Conservation (phyloP, 2,797 vertebrate genomes). For the Pseudotriccus pelzelni region DNA sequence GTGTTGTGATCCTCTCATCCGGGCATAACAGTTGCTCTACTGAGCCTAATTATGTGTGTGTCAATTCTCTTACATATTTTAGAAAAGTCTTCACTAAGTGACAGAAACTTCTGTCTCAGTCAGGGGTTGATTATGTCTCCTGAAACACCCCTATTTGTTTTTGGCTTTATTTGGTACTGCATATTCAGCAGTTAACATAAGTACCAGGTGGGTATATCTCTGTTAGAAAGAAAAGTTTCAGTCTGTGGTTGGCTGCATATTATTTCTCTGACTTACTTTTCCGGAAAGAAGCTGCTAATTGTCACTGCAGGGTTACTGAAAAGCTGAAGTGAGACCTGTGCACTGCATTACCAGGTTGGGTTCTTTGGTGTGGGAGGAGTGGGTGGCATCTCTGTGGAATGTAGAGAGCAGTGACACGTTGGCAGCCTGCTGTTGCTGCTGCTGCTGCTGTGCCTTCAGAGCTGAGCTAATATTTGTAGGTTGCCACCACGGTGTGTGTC, state of each 20-base stretch:
- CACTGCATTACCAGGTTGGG: fast-evolving
- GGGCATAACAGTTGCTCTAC: background rate
- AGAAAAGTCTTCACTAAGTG: background rate
- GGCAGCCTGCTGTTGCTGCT: background rate
- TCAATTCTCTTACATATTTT: background rate
- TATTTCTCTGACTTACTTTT: background rate
- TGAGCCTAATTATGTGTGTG: background rate
- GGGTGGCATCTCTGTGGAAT: background rate
- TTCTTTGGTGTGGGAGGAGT: background rate
- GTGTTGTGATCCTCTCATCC: background rate
- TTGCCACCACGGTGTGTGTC: background rate
- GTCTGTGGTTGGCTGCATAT: background rate
- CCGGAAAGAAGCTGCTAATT: background rate
- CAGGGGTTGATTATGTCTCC: background rate
- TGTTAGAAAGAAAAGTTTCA: background rate
- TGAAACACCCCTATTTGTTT: background rate
- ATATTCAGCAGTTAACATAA: background rate
- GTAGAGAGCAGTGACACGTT: background rate
- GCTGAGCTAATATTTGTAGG: background rate
- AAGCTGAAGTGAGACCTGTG: background rate
- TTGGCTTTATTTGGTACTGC: background rate
- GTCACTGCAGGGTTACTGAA: background rate
- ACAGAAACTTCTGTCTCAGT: background rate
- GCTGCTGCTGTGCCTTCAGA: background rate
- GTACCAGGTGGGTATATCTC: background rate